Conservation (phyloP, 1,140 invertebrate species). For the Trachymyrmex cornetzi region DNA sequence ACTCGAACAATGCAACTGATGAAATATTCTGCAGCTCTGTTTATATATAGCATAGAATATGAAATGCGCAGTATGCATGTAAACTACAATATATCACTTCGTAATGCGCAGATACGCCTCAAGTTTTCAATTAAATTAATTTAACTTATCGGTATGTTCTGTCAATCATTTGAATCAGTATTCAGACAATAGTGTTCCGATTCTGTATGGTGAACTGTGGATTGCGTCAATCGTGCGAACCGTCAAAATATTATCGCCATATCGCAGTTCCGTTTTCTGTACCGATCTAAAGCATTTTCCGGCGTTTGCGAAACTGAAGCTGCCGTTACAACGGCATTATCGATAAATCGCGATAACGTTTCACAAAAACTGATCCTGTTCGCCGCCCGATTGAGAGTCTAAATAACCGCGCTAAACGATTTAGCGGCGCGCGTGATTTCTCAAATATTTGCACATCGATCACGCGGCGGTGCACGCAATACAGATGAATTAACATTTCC, state of each 20-base stretch:
- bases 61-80: not conserved
- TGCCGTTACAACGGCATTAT: not conserved
- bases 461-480: slow-evolving; percentile 50
- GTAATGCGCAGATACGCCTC: slow-evolving; percentile 11
- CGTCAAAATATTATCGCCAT: slow-evolving; percentile 28
- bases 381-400: slow-evolving; percentile 20
- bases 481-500: slow-evolving; percentile 73
- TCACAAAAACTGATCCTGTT: not conserved
- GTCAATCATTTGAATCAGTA: slow-evolving; percentile 50
- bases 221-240: not conserved
- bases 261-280: slow-evolving; percentile 5
- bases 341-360: slow-evolving; percentile 38
- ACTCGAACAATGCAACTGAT: not conserved
- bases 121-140: slow-evolving; percentile 50
- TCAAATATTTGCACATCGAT: slow-evolving; percentile 74
- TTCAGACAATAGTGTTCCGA: slow-evolving; percentile 23
- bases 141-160: slow-evolving; percentile 17
- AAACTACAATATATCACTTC: not conserved
- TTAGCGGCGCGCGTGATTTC: slow-evolving; percentile 74
- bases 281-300: not conserved
- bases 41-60: not conserved
- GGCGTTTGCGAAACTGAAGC: slow-evolving; percentile 17
- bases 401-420: slow-evolving; percentile 69
- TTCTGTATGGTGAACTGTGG: not conserved
- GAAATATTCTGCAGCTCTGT: not conserved